Conservation (phyloP, 2,113 vertebrate genomes). For the Heterochromis multidens region DNA sequence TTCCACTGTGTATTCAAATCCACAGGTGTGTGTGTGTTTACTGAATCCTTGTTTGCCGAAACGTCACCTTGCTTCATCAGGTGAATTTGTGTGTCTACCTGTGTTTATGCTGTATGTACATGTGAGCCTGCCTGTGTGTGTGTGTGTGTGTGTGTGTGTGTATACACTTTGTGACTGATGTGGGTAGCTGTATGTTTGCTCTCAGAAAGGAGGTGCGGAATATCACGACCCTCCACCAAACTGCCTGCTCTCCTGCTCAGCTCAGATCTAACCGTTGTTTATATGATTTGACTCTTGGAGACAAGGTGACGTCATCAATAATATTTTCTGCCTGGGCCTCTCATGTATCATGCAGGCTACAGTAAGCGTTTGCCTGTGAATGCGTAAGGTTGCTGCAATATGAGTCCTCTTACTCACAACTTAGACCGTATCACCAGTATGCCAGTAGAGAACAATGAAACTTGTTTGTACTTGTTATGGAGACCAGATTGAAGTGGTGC, state of each 20-base stretch:
- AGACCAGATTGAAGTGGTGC: conserved; percentile 10
- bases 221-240: conserved; percentile 67
- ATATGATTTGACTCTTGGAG: conserved; percentile 64
- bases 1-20: conserved; percentile 11
- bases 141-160: neutral
- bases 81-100: conserved; percentile 31
- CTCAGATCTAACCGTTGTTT: conserved; percentile 65
- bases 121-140: conserved; percentile 26
- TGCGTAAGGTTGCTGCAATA: neutral
- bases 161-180: conserved; percentile 34
- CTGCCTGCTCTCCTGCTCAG: conserved; percentile 40
- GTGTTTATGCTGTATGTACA: conserved; percentile 32
- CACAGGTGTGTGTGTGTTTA: conserved; percentile 9
- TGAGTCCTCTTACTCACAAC: conserved; percentile 5
- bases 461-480: conserved; percentile 47
- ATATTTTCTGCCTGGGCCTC: conserved; percentile 51
- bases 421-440: neutral
- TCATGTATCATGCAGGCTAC: conserved; percentile 6
- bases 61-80: conserved; percentile 32
- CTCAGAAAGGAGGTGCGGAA: conserved; percentile 59
- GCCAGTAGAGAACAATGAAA: neutral
- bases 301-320: conserved; percentile 67
- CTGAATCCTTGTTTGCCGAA: conserved; percentile 3
- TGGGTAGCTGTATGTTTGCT: conserved; percentile 59
- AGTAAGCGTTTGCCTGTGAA: conserved; percentile 35